Conservation (phyloP, 2,113 vertebrate genomes). For the Perca flavescens region DNA sequence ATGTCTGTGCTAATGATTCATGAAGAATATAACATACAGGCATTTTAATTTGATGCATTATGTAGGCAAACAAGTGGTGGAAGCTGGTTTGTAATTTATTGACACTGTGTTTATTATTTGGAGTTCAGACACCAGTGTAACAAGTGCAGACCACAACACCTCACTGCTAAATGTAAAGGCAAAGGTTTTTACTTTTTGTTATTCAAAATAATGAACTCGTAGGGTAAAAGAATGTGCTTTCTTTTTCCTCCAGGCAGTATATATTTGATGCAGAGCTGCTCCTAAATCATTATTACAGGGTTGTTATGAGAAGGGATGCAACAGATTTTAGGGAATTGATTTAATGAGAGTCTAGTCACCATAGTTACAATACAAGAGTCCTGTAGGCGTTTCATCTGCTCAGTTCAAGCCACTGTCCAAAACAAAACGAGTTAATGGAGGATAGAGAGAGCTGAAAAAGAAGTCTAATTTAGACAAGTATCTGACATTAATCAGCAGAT, state of each 20-base stretch:
- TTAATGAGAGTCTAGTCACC: conserved; percentile 30
- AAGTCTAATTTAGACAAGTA: not conserved
- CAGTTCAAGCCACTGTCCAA: conserved; percentile 38
- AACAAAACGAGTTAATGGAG: conserved; percentile 23
- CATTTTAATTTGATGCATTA: not conserved
- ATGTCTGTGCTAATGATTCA: not conserved
- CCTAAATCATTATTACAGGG: conserved; percentile 19
- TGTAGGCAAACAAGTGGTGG: not conserved
- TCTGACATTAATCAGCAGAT: conserved; percentile 16
- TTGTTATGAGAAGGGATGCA: conserved; percentile 6
- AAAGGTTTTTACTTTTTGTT: not conserved
- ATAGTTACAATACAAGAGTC: conserved; percentile 41
- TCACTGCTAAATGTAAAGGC: not conserved
- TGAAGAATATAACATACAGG: not conserved
- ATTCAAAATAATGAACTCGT: not conserved
- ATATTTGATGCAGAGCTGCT: not conserved
- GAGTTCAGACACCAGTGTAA: not conserved
- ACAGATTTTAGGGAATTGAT: conserved; percentile 10
- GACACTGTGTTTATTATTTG: not conserved
- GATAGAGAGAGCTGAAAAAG: conserved; percentile 8
- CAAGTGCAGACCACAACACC: not conserved
- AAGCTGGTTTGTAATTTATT: not conserved
- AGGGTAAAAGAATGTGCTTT: not conserved
- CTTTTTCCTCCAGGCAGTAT: not conserved
- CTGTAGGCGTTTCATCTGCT: conserved; percentile 35